Conservation (phyloP, 2,113 vertebrate genomes). For the Xiphias gladius region DNA sequence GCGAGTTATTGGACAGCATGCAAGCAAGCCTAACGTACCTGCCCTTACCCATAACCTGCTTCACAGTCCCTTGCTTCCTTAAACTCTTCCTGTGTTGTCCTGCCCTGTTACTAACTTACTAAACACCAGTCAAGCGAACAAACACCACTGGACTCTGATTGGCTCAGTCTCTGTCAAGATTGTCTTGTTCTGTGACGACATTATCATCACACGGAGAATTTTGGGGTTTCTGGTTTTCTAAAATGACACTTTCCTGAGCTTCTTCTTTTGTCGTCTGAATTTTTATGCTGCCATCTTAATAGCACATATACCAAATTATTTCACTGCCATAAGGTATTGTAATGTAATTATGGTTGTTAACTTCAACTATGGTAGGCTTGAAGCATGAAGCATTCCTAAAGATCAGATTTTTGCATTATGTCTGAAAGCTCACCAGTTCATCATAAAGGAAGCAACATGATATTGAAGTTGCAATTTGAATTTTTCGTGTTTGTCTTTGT, state of each 20-base stretch:
- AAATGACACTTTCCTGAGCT: constrained; percentile 4
- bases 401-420: not conserved
- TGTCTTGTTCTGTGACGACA: not conserved
- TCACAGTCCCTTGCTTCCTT: constrained; percentile 34
- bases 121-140: constrained; percentile 41
- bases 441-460: not conserved
- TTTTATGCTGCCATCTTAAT: not conserved
- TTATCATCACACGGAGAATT: not conserved
- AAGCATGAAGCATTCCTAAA: not conserved
- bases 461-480: not conserved
- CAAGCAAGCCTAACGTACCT: constrained; percentile 31
- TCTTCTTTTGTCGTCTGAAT: not conserved
- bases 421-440: not conserved
- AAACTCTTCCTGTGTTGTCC: constrained; percentile 49
- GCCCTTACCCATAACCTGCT: constrained; percentile 39
- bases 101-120: constrained; percentile 73
- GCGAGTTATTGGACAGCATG: constrained; percentile 52
- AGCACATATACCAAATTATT: not conserved
- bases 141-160: constrained; percentile 12
- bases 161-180: constrained; percentile 3
- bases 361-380: not conserved
- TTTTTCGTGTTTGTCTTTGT: not conserved
- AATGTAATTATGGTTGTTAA: not conserved
- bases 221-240: constrained; percentile 6
- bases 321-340: not conserved